Conservation (phyloP, 2,113 vertebrate genomes). For the Delphinapterus leucas region DNA sequence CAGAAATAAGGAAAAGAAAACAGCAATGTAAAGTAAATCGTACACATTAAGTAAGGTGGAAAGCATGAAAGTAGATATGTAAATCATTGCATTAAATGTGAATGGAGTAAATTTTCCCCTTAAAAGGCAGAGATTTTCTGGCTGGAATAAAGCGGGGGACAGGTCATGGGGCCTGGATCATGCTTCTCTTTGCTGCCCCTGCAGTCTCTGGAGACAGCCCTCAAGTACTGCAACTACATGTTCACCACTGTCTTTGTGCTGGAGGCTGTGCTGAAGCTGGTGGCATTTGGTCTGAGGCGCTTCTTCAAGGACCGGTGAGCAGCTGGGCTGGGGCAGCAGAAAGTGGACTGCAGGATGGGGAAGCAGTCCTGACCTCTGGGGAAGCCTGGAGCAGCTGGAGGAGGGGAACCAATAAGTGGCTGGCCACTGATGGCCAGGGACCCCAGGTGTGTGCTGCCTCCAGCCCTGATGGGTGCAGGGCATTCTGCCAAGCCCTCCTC, state of each 20-base stretch:
- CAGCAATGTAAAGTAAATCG: neutral
- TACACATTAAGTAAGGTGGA: neutral
- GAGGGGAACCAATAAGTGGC: neutral
- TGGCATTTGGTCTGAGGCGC: constrained; percentile 94
- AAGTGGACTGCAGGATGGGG: neutral
- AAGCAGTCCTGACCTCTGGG: neutral
- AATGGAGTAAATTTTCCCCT: neutral
- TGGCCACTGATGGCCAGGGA: too few species aligned
- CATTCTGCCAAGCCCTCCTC: neutral
- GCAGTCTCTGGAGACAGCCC: constrained; percentile 94
- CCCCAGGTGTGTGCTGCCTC: neutral
- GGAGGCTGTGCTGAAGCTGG: constrained; percentile 95
- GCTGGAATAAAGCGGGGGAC: neutral
- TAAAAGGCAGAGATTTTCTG: constrained; percentile 37
- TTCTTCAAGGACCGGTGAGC: constrained; percentile 98
- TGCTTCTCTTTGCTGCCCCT: constrained; percentile 42
- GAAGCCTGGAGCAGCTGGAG: neutral
- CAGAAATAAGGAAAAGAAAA: neutral
- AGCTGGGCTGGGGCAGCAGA: neutral
- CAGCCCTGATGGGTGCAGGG: neutral
- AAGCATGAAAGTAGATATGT: neutral
- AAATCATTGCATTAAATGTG: neutral
- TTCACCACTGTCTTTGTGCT: constrained; percentile 98
- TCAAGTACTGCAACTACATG: constrained; percentile 99
- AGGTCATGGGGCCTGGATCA: neutral